Base-by-base conservation (phyloP, 2,888 invertebrate species). In the Parnassius orleans region DNA sequence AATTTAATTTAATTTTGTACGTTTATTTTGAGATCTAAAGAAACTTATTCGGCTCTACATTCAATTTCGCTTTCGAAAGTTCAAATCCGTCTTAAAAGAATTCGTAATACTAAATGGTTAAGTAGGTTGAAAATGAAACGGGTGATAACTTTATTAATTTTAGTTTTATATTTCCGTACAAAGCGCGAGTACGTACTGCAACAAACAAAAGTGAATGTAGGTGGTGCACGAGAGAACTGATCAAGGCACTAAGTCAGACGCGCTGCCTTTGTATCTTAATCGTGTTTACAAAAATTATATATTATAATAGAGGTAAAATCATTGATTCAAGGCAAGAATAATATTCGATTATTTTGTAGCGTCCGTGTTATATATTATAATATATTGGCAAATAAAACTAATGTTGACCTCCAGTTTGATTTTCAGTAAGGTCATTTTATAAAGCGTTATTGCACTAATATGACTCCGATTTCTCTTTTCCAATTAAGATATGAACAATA, bases 141-240 rank as follows among this genome's bases (percentile, higher is more conserved):
- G 43, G 51, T 60, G 52, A 63, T 66, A 57, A 67, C 50, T 52
- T 47, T 43, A 47, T 61, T 53, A 33, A 47, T n/a, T 53, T 51
- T 48, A 7, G 48, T 58, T 55, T 48, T 46, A 47, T 63, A 53
- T 67, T 54, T 66, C 60, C 63, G 62, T 33, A 60, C 59, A 66
- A 61, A 63, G 62, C 63, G 59, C 67, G 55, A 61, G 66, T 71
- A 73, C 67, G 69, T 72, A 76, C 73, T 78, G 76, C 75, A 53
- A 48, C 85, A 84, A 85, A 84, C 81, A 89, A 87, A 90, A 89
- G 88, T 87, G 87, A 90, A 88, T 85, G 90, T 88, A 82, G 84
- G 85, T 63, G 67, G 50, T 59, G 44, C 41, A 33, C 57, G 67
- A 65, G 59, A 53, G 46, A 15, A 56, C 41, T 44, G 51, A 56